Evolutionary conservation across 2,113 vertebrate species (phyloP), one percentile per base, ranked within the genome.

Genomic region (Planiliza haematocheilus): DNA sequence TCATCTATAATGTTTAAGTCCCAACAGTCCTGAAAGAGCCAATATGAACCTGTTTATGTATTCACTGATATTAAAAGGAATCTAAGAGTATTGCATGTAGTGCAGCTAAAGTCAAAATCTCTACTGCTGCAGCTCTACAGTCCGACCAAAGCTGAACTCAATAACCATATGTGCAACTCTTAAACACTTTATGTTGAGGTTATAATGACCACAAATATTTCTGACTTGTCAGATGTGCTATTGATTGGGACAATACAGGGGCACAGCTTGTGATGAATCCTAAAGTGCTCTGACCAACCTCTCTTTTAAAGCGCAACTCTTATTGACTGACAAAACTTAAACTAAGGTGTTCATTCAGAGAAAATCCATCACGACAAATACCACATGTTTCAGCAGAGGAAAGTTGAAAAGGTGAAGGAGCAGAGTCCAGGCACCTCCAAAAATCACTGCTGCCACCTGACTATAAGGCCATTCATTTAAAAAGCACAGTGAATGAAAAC

Each of bases 401-500:
- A 10, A 69, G 62, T 62, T 68, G 66, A 75, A 56, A 51, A 71
- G 74, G 42, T 72, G 51, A 78, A 48, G 41, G 55, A 48, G 36
- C 67, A 68, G 43, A 39, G 64, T 49, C 37, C 38, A 60, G 46
- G 51, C 17, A 34, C 55, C 24, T 48, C 37, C 4, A 3, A 10
- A 20, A 24, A n/a, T 20, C 2, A 30, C 38, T n/a, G 18, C 14
- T 3, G 60, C 60, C 70, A 72, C n/a, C 43, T 63, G 56, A 75
- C 7, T 17, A 4, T 10, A 55, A 11, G 0, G 10, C 14, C 11
- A 39, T 30, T 30, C 34, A 37, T 64, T 14, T 14, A 11, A 46
- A 14, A 38, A 64, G 0, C 10, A 56, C 36, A 30, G 5, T 30
- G 24, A 30, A 30, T 30, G 5, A 30, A 30, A 30, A 30, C 2